Evolutionary conservation across 2,113 vertebrate species (phyloP).

Genomic region (Grus americana): DNA sequence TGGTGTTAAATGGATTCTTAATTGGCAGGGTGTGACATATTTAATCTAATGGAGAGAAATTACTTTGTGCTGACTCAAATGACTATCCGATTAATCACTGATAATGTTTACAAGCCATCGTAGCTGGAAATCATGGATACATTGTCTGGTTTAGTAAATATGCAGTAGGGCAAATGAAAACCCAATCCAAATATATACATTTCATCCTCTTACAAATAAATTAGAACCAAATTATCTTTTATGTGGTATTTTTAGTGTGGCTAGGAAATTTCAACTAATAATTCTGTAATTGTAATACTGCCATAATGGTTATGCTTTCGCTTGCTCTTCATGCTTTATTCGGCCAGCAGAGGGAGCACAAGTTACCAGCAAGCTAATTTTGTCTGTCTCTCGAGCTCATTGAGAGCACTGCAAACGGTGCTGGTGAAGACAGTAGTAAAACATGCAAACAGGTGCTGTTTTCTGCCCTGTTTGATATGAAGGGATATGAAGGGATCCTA

Average conservation of each 20-base stretch:
- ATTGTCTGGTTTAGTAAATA: slow-evolving; percentile 46
- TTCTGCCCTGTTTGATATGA: background rate
- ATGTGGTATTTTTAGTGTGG: background rate
- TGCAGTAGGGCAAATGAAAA: slow-evolving; percentile 16
- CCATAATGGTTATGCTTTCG: background rate
- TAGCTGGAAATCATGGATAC: slow-evolving; percentile 26
- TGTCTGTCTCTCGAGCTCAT: background rate
- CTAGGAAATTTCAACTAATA: background rate
- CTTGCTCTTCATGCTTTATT: background rate
- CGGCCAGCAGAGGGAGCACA: slow-evolving; percentile 45
- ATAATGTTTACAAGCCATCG: slow-evolving; percentile 36
- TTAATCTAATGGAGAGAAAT: slow-evolving; percentile 49
- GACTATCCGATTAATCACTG: slow-evolving; percentile 19
- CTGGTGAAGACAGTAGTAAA: background rate
- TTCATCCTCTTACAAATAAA: slow-evolving; percentile 31
- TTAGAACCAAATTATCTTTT: background rate
- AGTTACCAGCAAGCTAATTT: background rate
- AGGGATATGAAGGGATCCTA: background rate
- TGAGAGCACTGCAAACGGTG: background rate
- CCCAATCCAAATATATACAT: background rate
- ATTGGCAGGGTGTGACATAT: slow-evolving; percentile 22
- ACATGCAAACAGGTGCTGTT: background rate
- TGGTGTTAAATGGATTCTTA: slow-evolving; percentile 39
- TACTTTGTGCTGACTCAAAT: slow-evolving; percentile 26
- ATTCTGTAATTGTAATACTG: background rate